Base-by-base conservation (phyloP, 2,113 vertebrate species). In the Zosterops hypoxanthus region DNA sequence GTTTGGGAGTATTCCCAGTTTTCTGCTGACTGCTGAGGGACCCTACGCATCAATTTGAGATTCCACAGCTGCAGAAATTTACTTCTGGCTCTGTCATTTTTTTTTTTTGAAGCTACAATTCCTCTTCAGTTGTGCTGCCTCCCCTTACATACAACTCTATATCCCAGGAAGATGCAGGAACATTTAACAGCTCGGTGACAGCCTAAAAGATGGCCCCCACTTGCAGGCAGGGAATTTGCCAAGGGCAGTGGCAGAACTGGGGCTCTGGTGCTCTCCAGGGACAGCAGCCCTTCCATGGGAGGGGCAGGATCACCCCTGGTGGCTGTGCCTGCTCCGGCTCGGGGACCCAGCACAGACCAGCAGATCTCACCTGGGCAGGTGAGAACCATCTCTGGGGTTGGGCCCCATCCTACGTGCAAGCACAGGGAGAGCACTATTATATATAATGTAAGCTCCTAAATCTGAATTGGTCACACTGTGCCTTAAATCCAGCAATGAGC, bases 221-320 rank as follows among this genome's bases (percentile, higher is more conserved):
- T 31, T 9, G 14, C 59, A 63, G 68, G 39, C 14, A 53, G 56
- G 70, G 39, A 9, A 4, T 52, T 63, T 63, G 17, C 59, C 33
- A 20, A 36, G 69, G 24, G 8, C 71, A 14, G 50, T 7, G 63
- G 81, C 28, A 80, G 24, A 47, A 3, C 24, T 10, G 33, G 36
- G 33, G 31, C 33, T 60, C 33, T 21, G n/a, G 47, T 2, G 2
- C 1, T 1, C 16, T n/a, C 24, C 0, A 0, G 39, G 36, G 8
- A 25, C 5, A 2, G 13, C 52, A 79, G 22, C 28, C 39, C 29
- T 33, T 25, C 36, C 65, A 11, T 4, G 0, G 29, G 1, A 60
- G 10, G 47, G 28, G 18, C 42, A 6, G 17, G 64, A 1, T 1
- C 8, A 11, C 12, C 11, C 25, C 22, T 17, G 50, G 0, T 42